These are phyloP conservation scores for Pycnomerus fuliginosus DNA, from an alignment of 2,888 invertebrate genomes.

Conservation along the genomic window DNA sequence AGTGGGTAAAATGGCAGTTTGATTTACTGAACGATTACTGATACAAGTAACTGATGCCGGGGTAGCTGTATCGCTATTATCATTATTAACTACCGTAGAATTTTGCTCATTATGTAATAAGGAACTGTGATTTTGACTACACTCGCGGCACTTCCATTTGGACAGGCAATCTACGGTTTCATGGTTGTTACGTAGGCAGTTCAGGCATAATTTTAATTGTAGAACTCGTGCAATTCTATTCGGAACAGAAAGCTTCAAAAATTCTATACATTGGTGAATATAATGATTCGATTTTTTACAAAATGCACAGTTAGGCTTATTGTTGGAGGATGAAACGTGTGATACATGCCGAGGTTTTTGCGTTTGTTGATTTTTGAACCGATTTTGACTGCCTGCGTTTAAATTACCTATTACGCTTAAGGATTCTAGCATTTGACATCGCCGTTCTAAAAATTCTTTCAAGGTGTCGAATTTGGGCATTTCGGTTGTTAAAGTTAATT, in stretches of 20 bases:
- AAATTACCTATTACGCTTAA: background rate
- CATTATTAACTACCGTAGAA: too few species aligned
- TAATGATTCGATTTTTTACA: background rate
- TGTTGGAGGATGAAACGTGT: background rate
- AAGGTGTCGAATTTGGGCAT: background rate
- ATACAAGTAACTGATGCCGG: background rate
- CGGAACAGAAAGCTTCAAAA: background rate
- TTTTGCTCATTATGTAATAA: background rate
- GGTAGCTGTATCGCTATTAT: background rate
- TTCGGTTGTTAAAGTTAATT: background rate
- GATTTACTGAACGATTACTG: slow-evolving; percentile 5
- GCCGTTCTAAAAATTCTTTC: background rate
- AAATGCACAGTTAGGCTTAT: background rate
- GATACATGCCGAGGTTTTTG: background rate
- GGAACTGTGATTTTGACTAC: background rate
- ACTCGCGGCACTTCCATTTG: background rate
- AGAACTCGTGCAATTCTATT: too few species aligned
- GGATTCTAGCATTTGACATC: slow-evolving; percentile 1
- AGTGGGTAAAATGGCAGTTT: slow-evolving; percentile 6
- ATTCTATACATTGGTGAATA: background rate
- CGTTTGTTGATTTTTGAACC: background rate
- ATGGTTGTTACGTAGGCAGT: too few species aligned
- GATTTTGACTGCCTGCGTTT: background rate
- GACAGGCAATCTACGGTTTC: background rate
- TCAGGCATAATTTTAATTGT: too few species aligned